A percentile compares a stretch with the other conserved stretches of the same genome.
phyloP scores from a whole-genome alignment of 2,797 vertebrate genomes.

The Melanogrammus aeglefinus region DNA sequence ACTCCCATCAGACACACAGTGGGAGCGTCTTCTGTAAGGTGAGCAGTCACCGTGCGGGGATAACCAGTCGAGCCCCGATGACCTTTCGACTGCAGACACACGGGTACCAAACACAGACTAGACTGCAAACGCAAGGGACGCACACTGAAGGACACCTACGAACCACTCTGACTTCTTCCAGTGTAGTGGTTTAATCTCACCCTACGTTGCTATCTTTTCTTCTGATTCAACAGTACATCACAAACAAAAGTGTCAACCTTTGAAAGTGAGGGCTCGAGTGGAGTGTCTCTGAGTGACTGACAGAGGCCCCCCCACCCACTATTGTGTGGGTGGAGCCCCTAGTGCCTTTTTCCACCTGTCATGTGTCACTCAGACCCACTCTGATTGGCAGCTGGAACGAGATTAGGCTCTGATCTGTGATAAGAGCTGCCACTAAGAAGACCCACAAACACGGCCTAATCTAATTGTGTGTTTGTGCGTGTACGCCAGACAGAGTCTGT shows the following conservation, averaged over 20 bases:
- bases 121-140: too few relatives aligned
- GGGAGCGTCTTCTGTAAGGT: constrained; percentile 25
- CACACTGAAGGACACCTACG: neutral
- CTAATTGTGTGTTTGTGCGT: neutral
- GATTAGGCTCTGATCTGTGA: constrained; percentile 60
- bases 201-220: neutral
- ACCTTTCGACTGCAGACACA: neutral
- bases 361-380: constrained; percentile 56
- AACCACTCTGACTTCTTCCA: neutral
- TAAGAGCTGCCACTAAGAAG: constrained; percentile 42
- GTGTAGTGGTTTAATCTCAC: neutral
- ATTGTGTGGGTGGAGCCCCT: constrained; percentile 39
- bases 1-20: constrained; percentile 42
- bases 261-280: constrained; percentile 28
- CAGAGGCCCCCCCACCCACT: constrained; percentile 7
- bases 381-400: constrained; percentile 57
- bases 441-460: constrained; percentile 4
- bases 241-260: neutral
- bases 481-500: neutral
- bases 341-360: constrained; percentile 53
- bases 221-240: neutral
- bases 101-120: neutral
- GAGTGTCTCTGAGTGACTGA: constrained; percentile 30
- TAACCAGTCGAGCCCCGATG: neutral
- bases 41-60: constrained; percentile 10